A percentile compares a stretch with the other conserved stretches of the same genome.
Conservation (phyloP, 2,888 invertebrate genomes). For the Melanotus villosus region DNA sequence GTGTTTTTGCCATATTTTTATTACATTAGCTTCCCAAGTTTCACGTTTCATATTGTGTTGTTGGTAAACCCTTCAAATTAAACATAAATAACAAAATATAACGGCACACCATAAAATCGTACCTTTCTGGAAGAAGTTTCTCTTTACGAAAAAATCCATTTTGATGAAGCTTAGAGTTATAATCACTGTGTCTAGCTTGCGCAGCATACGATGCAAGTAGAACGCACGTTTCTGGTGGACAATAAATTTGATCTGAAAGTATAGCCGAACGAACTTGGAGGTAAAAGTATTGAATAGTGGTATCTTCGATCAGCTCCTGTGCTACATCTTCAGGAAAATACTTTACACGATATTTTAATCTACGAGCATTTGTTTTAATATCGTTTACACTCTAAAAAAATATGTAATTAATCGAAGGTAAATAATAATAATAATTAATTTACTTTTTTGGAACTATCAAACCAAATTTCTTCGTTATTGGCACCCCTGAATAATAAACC, state of each 20-base stretch:
- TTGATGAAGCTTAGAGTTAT: slow-evolving; percentile 83
- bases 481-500: slow-evolving; percentile 61
- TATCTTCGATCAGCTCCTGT: slow-evolving; percentile 98
- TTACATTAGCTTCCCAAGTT: slow-evolving; percentile 97
- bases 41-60: slow-evolving; percentile 97
- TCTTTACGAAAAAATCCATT: slow-evolving; percentile 90
- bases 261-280: slow-evolving; percentile 96
- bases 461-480: slow-evolving; percentile 61
- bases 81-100: background rate
- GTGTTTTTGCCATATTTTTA: slow-evolving; percentile 98
- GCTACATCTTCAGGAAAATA: slow-evolving; percentile 99
- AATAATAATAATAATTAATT: background rate
- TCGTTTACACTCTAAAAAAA: slow-evolving; percentile 58
- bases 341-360: slow-evolving; percentile 83
- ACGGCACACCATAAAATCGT: too few relatives aligned
- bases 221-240: slow-evolving; percentile 98
- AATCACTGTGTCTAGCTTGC: slow-evolving; percentile 97
- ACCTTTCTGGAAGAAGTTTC: slow-evolving; percentile 91
- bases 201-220: slow-evolving; percentile 97
- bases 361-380: slow-evolving; percentile 53
- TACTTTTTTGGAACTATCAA: slow-evolving; percentile 65
- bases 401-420: background rate
- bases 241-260: slow-evolving; percentile 97
- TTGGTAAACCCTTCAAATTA: slow-evolving; percentile 82
- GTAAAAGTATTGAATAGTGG: slow-evolving; percentile 94